phyloP scores from a whole-genome alignment of 2,797 vertebrate genomes.

The Mormyrops boulengeri region DNA sequence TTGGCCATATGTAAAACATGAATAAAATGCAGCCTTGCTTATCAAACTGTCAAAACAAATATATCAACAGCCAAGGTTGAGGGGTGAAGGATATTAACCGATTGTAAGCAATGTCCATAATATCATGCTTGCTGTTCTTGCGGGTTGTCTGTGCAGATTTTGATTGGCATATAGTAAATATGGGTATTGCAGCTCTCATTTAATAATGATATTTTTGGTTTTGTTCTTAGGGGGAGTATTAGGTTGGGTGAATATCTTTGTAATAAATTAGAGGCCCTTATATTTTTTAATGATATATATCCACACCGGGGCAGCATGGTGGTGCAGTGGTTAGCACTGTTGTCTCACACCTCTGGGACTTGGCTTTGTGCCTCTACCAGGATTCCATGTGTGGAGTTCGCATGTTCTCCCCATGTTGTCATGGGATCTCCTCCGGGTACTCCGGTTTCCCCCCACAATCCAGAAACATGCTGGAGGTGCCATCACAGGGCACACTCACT shows the following conservation, averaged over 20 bases:
- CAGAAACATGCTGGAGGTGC: background rate
- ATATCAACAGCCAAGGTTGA: background rate
- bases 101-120: background rate
- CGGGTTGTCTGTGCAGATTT: background rate
- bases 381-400: background rate
- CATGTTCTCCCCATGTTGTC: background rate
- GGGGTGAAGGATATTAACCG: background rate
- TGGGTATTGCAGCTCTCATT: background rate
- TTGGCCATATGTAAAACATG: background rate
- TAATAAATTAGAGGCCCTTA: background rate
- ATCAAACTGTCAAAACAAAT: background rate
- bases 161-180: background rate
- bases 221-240: background rate
- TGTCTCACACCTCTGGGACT: background rate
- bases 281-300: background rate
- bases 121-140: background rate
- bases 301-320: background rate
- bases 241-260: background rate
- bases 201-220: background rate
- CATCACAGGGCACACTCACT: no score
- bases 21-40: background rate
- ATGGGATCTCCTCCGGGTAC: background rate
- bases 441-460: background rate
- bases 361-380: background rate
- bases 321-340: background rate